These are phyloP conservation scores for Parelbella ahira DNA, from an alignment of 2,888 invertebrate genomes.

Conservation along the genomic window DNA sequence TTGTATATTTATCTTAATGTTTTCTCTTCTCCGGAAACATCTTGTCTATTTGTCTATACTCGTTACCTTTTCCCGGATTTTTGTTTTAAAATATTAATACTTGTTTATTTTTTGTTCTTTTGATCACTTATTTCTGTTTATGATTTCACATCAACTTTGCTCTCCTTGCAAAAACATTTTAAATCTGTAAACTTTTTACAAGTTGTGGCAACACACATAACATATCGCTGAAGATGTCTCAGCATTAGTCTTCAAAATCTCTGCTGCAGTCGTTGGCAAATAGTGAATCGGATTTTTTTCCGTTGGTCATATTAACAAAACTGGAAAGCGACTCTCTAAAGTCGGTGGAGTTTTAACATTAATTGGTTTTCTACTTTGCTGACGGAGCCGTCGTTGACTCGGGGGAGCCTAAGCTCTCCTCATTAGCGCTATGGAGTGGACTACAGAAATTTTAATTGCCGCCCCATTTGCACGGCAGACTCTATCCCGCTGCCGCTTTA, in stretches of 20 bases:
- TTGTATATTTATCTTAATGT: too few species aligned
- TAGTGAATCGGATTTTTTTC: constrained; percentile 34
- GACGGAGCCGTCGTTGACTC: constrained; percentile 44
- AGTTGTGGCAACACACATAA: too few species aligned
- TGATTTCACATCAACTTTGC: too few species aligned
- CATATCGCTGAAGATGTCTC: too few species aligned
- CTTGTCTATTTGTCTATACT: too few species aligned
- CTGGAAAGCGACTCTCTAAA: constrained; percentile 39
- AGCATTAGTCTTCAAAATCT: constrained; percentile 4
- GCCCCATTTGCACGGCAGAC: constrained; percentile 34
- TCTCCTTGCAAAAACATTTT: too few species aligned
- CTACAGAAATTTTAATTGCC: constrained; percentile 61
- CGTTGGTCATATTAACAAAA: constrained; percentile 30
- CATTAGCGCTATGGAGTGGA: constrained; percentile 60
- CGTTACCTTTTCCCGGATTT: too few species aligned
- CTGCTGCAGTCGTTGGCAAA: constrained; percentile 37
- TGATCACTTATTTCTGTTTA: too few species aligned
- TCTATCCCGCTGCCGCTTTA: constrained; percentile 2
- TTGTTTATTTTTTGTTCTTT: too few species aligned
- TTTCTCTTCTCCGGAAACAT: too few species aligned
- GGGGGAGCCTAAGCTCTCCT: constrained; percentile 40
- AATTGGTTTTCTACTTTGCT: constrained; percentile 56
- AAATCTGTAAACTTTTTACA: too few species aligned
- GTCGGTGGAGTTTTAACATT: constrained; percentile 48
- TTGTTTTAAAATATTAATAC: too few species aligned